Base-by-base conservation (phyloP, 1,140 invertebrate genomes). In the Atta cephalotes region DNA sequence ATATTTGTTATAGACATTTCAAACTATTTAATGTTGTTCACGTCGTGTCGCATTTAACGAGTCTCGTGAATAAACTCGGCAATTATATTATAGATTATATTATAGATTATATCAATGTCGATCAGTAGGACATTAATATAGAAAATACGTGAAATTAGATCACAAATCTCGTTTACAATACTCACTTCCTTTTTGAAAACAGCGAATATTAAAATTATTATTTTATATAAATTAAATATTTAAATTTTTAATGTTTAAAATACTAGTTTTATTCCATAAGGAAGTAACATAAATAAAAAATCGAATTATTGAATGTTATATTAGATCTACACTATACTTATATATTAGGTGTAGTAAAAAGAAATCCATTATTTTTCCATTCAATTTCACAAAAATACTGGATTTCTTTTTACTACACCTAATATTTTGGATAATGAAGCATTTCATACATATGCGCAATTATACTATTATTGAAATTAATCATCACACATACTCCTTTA, bases 251-350 rank as follows among this genome's bases (percentile, higher is more conserved):
- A 10, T 60, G 1, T 18, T 14, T 62, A 62, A 31, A 65, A 65
- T 65, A 16, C 21, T 16, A 58, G 3, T 58, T 76, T 76, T 58
- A 35, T 56, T 60, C 1, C 3, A 58, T 21, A 21, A 74, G 10
- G 25, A 28, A 58, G 28, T 31, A 2, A 12, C 25, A 56, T 31
- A 31, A 6, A 14, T 58, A 35, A 58, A 74, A 74, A 62, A 28
- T 74, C 12, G 16, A 74, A 35, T 74, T 56, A 18, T 56, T 53
- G 56, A 74, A 74, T 56, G 5, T 56, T 74, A 58, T 35, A 35
- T 58, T 6, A 31, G 3, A n/a, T 25, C 1, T 4, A 35, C 5
- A 65, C 3, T 31, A 65, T 12, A 28, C 0, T 31, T 31, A 18
- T 31, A 31, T 65, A 65, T 25, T 25, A 25, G 25, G 25, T 25